Evolutionary conservation across 2,113 vertebrate genomes (phyloP), one percentile per base, ranked within the genome.

Genomic region (Rhea americana): DNA sequence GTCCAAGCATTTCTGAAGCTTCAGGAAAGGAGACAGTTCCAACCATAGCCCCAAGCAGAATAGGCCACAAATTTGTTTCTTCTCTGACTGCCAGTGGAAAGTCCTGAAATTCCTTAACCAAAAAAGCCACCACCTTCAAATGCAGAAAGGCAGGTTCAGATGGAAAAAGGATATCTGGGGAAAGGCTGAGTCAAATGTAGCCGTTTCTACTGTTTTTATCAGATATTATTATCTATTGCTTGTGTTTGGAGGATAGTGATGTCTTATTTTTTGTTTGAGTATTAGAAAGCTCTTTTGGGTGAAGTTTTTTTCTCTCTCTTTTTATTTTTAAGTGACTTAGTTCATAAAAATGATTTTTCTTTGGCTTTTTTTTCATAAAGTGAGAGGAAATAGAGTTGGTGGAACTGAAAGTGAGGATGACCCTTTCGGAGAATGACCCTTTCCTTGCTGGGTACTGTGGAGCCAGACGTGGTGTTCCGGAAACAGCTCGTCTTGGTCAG

Each of bases 341-440:
- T 56, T 45, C 43, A 15, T 15, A 45, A 45, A 15, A 28, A 0
- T 14, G 55, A 9, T 17, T 68, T 59, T 63, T 50, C 12, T 5
- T 1, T 0, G 22, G 17, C 11, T 22, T 63, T 79, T 63, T 79
- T 87, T 83, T 88, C 68, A 70, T 0, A 0, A 10, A 20, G 24
- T 22, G 13, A 45, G 7, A 20, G 53, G 32, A 86, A 80, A 75
- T 87, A 39, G 26, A 88, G 18, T 18, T 1, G 2, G 13, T 41
- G 65, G 61, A 35, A 7, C 81, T 70, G 18, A 0, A 0, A 14
- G n/a, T 2, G 3, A 77, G 17, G 47, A 13, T 63, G n/a, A 50
- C 16, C 35, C n/a, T 16, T 13, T 56, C 73, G 37, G 19, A 32
- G 32, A 22, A 30, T 37, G 30, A 24, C 51, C 43, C 43, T 45